Conservation (phyloP, 2,113 vertebrate species). For the Corythornis madagascariensis region DNA sequence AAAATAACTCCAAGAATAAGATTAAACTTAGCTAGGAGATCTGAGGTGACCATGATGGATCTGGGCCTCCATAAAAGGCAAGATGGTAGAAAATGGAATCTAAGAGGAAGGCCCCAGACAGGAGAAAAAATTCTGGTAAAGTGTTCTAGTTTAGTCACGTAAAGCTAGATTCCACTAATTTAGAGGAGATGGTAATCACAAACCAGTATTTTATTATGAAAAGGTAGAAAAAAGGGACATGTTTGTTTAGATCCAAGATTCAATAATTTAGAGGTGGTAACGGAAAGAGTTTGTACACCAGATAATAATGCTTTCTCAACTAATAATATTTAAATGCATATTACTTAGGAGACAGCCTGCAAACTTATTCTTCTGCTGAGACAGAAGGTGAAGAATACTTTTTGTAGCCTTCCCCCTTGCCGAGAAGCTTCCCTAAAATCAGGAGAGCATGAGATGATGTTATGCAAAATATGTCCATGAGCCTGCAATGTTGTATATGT, state of each 20-base stretch:
- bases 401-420: background rate
- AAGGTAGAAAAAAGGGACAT: background rate
- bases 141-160: background rate
- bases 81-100: background rate
- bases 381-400: background rate
- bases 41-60: background rate
- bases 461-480: background rate
- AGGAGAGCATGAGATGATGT: background rate
- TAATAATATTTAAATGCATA: background rate
- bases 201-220: background rate
- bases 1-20: background rate
- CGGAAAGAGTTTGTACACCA: background rate
- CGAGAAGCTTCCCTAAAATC: background rate
- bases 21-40: background rate
- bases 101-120: background rate
- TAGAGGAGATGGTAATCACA: background rate
- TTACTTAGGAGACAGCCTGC: background rate
- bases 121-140: background rate
- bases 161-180: background rate
- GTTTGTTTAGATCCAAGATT: background rate
- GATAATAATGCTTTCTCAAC: background rate
- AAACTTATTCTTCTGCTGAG: background rate
- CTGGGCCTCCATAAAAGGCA: background rate
- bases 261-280: background rate
- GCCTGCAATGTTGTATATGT: background rate